Evolutionary conservation across 2,797 vertebrate species (phyloP).

Genomic region (Microctenopoma stevenorrisi): DNA sequence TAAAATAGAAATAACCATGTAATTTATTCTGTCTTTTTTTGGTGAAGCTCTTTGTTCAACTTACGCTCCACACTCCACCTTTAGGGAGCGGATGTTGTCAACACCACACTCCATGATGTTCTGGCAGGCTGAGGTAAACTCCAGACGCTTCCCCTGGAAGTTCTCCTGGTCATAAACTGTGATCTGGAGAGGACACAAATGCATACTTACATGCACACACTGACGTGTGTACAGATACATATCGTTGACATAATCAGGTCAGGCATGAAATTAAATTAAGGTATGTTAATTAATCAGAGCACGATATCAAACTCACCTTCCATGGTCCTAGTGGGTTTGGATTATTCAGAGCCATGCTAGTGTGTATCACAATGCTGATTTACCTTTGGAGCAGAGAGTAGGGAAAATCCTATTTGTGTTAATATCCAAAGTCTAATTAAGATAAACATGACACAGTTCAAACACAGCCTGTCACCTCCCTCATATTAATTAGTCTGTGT

Average conservation of each 20-base stretch:
- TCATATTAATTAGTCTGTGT: background rate
- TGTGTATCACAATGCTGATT: conserved; percentile 69
- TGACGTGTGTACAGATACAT: conserved; percentile 41
- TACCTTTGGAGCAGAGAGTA: conserved; percentile 61
- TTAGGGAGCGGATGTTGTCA: conserved; percentile 93
- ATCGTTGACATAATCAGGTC: conserved; percentile 37
- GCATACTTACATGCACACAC: conserved; percentile 52
- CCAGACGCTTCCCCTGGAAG: conserved; percentile 95
- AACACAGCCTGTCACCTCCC: background rate
- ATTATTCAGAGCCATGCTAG: conserved; percentile 94
- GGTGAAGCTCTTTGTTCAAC: conserved; percentile 66
- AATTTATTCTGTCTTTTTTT: background rate
- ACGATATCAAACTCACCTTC: conserved; percentile 87
- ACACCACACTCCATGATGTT: conserved; percentile 92
- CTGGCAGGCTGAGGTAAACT: conserved; percentile 92
- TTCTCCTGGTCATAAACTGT: conserved; percentile 96
- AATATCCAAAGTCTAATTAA: background rate
- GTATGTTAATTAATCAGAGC: conserved; percentile 2
- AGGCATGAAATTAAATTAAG: conserved; percentile 19
- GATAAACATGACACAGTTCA: background rate
- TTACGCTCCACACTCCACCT: conserved; percentile 96
- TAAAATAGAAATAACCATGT: background rate
- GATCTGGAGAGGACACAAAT: conserved; percentile 83
- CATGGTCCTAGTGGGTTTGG: conserved; percentile 90
- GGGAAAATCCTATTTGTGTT: conserved; percentile 10